Evolutionary conservation across 2,888 invertebrate species (phyloP), one percentile per base, ranked within the genome.

Genomic region (Andrena praecox): DNA sequence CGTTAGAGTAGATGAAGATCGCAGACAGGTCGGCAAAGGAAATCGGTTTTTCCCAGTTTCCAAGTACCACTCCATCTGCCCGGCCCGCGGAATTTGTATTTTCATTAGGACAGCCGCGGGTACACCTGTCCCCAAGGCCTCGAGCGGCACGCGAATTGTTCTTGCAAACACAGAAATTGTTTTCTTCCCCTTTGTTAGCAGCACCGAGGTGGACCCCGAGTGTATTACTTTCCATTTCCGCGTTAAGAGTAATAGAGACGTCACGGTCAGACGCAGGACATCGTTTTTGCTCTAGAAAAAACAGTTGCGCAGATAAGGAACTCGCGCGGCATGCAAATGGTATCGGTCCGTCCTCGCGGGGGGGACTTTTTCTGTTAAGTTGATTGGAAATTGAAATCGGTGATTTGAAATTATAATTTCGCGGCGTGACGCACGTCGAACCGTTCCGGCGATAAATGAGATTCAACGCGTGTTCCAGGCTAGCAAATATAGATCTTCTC

Each of bases 391-490:
- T 71, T 69, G 16, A 59, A 48, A 50, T 62, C 12, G 1, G 10
- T 24, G 0, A 56, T 79, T 79, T 62, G 80, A 54, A 67, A 67
- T 66, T 66, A 50, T 71, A 54, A 80, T 71, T 56, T 33, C 8
- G 6, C 16, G 4, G 16, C 24, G 4, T 60, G 48, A 29, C 62
- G 35, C n/a, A 5, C 16, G 24, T 31, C 60, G 24, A 10, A 7
- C 33, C 20, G 29, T 33, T 24, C 27, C 31, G 33, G 29, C 31
- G 16, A 68, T 68, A 24, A 31, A 16, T 35, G 68, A 6, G 33
- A 16, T 62, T 33, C 62, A n/a, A 20, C 42, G 16, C 16, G 42
- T 42, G 42, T 42, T 42, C 42, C 42, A 42, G 42, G 42, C 42
- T 42, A 16, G 42, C 42, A 42, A 42, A 16, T 42, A 42, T 42